Evolutionary conservation across 2,113 vertebrate species (phyloP).

Genomic region (Hippopotamus amphibius): DNA sequence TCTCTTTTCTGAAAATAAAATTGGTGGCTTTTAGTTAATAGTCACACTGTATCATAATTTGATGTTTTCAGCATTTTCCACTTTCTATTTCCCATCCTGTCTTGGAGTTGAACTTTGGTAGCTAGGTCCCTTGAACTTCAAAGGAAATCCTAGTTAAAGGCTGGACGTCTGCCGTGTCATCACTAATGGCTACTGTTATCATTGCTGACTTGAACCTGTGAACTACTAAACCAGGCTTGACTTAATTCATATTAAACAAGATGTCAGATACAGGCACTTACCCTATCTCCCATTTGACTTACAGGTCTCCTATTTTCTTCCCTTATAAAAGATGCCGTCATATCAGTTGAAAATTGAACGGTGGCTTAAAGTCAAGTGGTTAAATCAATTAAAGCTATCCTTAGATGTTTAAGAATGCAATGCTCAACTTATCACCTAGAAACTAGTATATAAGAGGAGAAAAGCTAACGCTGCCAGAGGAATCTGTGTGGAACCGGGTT

Average conservation of each 20-base stretch:
- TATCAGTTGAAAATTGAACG: constrained; percentile 69
- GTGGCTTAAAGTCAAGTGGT: constrained; percentile 73
- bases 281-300: constrained; percentile 65
- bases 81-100: background rate
- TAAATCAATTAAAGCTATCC: constrained; percentile 69
- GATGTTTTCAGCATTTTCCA: background rate
- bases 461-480: background rate
- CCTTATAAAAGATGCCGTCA: constrained; percentile 39
- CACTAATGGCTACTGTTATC: constrained; percentile 70
- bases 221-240: constrained; percentile 68
- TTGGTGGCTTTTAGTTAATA: background rate
- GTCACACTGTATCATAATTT: background rate
- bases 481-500: background rate
- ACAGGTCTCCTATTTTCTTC: constrained; percentile 58
- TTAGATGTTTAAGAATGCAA: constrained; percentile 54
- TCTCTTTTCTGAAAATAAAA: constrained; percentile 38
- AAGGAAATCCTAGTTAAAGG: constrained; percentile 60
- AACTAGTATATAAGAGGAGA: background rate
- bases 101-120: constrained; percentile 28
- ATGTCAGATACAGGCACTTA: constrained; percentile 72
- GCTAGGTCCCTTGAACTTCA: constrained; percentile 38
- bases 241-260: constrained; percentile 67
- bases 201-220: constrained; percentile 69
- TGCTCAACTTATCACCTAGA: constrained; percentile 49
- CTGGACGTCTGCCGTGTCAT: constrained; percentile 50